Percentiles rank a stretch among this genome's conserved stretches.
phyloP scores from a whole-genome alignment of 2,797 vertebrate genomes.

The Rhinella marina region DNA sequence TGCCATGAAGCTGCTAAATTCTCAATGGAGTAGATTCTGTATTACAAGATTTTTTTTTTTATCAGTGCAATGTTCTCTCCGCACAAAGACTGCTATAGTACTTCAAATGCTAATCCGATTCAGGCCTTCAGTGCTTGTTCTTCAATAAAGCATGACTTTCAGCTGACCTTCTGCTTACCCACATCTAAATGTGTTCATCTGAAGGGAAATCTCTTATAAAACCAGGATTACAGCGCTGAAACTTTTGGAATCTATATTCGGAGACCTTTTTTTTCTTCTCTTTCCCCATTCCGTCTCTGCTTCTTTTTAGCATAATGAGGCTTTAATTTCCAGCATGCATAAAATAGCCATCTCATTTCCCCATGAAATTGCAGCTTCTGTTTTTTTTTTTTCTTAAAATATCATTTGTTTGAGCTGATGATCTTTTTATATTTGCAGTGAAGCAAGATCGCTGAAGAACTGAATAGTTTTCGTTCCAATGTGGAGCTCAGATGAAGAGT shows the following conservation, averaged over 20 bases:
- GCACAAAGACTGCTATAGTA: slow-evolving; percentile 49
- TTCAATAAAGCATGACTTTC: slow-evolving; percentile 60
- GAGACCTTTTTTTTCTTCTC: slow-evolving; percentile 4
- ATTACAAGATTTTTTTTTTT: slow-evolving; percentile 45
- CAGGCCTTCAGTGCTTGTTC: slow-evolving; percentile 55
- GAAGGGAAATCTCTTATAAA: slow-evolving; percentile 56
- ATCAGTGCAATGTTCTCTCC: slow-evolving; percentile 52
- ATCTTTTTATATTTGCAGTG: slow-evolving; percentile 32
- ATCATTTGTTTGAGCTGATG: slow-evolving; percentile 49
- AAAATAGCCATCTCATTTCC: slow-evolving; percentile 40
- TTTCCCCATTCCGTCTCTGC: slow-evolving; percentile 12
- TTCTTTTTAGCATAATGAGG: slow-evolving; percentile 30
- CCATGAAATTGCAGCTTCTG: slow-evolving; percentile 17
- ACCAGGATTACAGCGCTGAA: slow-evolving; percentile 47
- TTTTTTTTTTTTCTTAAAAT: slow-evolving; percentile 34
- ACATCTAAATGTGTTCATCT: slow-evolving; percentile 55
- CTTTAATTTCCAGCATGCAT: slow-evolving; percentile 43
- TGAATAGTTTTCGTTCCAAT: slow-evolving; percentile 16
- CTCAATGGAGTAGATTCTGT: slow-evolving; percentile 29
- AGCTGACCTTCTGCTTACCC: slow-evolving; percentile 60
- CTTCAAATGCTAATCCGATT: slow-evolving; percentile 58
- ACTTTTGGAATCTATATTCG: slow-evolving; percentile 29
- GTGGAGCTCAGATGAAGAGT: slow-evolving; percentile 28
- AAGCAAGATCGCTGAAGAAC: slow-evolving; percentile 17
- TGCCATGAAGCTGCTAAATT: slow-evolving; percentile 17